A percentile compares a stretch with the other conserved stretches of the same genome.
Conservation (phyloP, 2,113 vertebrate genomes). For the Seriola dumerili region DNA sequence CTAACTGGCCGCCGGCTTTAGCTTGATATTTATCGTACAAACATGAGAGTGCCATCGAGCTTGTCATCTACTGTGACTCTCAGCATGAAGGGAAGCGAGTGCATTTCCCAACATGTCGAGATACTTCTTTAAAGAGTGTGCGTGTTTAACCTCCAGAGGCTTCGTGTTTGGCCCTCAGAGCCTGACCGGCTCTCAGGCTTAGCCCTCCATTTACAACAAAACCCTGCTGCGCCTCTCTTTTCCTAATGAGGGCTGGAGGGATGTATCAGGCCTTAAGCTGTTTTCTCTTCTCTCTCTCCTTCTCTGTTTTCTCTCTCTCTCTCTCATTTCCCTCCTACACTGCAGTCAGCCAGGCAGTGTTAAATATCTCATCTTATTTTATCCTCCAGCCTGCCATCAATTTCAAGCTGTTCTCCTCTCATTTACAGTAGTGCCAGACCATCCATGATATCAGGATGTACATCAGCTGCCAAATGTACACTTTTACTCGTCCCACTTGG, state of each 20-base stretch:
- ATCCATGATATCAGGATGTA: constrained; percentile 37
- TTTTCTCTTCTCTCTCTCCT: constrained; percentile 34
- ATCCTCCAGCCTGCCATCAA: constrained; percentile 69
- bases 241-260: constrained; percentile 72
- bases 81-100: not conserved
- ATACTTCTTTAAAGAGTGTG: not conserved
- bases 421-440: constrained; percentile 60
- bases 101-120: not conserved
- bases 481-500: constrained; percentile 40
- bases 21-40: not conserved
- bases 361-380: constrained; percentile 68
- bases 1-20: not conserved
- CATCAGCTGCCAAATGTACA: constrained; percentile 53
- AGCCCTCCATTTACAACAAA: constrained; percentile 59
- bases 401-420: constrained; percentile 73
- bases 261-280: constrained; percentile 47
- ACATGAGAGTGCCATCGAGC: not conserved
- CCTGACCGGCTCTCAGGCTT: constrained; percentile 39
- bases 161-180: constrained; percentile 46
- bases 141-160: constrained; percentile 45
- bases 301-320: constrained; percentile 6
- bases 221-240: constrained; percentile 46
- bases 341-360: constrained; percentile 57
- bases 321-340: constrained; percentile 54
- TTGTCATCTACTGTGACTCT: not conserved